Percentiles rank a stretch among this genome's conserved stretches.
Evolutionary conservation across 2,113 vertebrate species (phyloP).

Genomic region (Vulpes vulpes): DNA sequence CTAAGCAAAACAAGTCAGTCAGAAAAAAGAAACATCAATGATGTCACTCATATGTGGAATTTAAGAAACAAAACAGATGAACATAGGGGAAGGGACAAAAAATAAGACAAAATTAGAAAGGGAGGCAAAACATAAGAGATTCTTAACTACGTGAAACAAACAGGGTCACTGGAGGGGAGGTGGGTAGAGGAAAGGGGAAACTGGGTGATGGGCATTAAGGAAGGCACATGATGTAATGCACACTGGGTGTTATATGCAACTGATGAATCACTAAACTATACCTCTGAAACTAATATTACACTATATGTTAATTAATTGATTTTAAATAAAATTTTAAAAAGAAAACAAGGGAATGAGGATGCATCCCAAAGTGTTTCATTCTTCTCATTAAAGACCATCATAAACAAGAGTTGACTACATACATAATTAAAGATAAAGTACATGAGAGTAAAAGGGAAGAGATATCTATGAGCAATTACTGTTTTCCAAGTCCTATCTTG

Average conservation of each 20-base stretch:
- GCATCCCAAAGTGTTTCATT: slow-evolving; percentile 6
- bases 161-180: background rate
- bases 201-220: background rate
- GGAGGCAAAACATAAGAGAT: background rate
- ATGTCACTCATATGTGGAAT: background rate
- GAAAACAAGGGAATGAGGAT: background rate
- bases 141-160: background rate
- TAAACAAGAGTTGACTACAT: background rate
- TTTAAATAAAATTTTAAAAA: background rate
- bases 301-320: background rate
- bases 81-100: background rate
- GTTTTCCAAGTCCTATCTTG: slow-evolving; percentile 41
- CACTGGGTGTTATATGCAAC: background rate
- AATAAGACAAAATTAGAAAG: background rate
- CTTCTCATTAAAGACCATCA: background rate
- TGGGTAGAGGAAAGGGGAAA: background rate
- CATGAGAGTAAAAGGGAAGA: background rate
- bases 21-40: background rate
- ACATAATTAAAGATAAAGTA: slow-evolving; percentile 33
- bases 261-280: background rate
- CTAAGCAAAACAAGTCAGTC: background rate
- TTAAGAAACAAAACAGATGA: background rate
- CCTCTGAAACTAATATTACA: background rate
- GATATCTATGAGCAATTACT: slow-evolving; percentile 27
- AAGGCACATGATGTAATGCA: background rate